These are phyloP conservation scores for Agrotis clavis DNA, from an alignment of 2,888 invertebrate genomes.

Conservation along the genomic window DNA sequence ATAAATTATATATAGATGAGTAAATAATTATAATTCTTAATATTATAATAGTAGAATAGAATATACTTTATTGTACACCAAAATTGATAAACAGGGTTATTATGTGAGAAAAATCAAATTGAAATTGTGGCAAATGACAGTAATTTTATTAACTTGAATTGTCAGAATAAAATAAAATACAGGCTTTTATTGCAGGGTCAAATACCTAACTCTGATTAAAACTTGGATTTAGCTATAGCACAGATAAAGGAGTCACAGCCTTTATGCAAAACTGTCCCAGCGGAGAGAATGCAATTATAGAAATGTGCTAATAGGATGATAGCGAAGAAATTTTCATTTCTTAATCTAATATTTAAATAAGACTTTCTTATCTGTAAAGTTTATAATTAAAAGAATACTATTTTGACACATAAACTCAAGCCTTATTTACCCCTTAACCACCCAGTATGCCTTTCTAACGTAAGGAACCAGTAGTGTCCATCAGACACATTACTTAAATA, in stretches of 20 bases:
- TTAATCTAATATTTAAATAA: conserved; percentile 7
- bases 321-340: conserved; percentile 37
- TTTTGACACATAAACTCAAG: neutral
- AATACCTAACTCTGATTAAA: conserved; percentile 13
- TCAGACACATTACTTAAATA: no score
- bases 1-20: neutral
- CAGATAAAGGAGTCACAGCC: conserved; percentile 22
- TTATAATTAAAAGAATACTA: neutral
- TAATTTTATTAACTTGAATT: neutral
- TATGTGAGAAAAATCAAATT: neutral
- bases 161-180: neutral
- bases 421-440: no score
- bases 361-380: neutral
- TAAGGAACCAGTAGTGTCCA: no score
- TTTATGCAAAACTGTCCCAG: conserved; percentile 50
- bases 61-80: no score
- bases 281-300: conserved; percentile 52
- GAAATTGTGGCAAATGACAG: neutral
- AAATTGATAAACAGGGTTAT: no score
- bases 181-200: neutral
- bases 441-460: no score
- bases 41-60: no score
- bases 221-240: neutral
- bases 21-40: neutral
- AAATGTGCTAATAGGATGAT: conserved; percentile 31